Conservation (phyloP, 2,797 vertebrate genomes). For the Scomberomorus guttatus region DNA sequence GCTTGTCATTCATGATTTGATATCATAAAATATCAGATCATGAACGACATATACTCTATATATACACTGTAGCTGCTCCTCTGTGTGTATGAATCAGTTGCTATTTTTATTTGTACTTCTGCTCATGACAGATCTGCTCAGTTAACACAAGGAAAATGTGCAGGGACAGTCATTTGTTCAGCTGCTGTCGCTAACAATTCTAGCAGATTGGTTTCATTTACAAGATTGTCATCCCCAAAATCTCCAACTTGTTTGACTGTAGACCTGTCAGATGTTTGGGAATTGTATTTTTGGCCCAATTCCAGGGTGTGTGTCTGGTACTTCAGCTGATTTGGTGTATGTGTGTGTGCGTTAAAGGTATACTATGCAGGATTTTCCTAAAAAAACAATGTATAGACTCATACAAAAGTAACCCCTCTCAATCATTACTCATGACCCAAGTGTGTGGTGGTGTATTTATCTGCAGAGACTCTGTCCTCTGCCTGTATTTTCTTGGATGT, state of each 20-base stretch:
- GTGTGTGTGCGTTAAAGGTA: background rate
- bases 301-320: conserved; percentile 41
- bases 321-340: conserved; percentile 23
- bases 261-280: conserved; percentile 55
- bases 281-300: conserved; percentile 56
- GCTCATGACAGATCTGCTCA: conserved; percentile 35
- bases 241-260: conserved; percentile 64
- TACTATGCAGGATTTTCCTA: too few species aligned
- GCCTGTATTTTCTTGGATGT: too few species aligned
- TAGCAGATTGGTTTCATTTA: conserved; percentile 69
- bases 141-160: conserved; percentile 44
- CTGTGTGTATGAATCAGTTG: conserved; percentile 29
- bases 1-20: conserved; percentile 60
- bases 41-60: too few species aligned
- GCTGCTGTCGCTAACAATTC: conserved; percentile 64
- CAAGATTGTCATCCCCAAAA: conserved; percentile 60
- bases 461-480: too few species aligned
- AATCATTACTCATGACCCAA: background rate
- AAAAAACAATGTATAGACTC: too few species aligned
- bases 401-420: too few species aligned
- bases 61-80: conserved; percentile 3
- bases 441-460: background rate
- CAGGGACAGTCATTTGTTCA: conserved; percentile 58
- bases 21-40: conserved; percentile 64
- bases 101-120: conserved; percentile 51